Evolutionary conservation across 2,888 invertebrate genomes (phyloP).

Genomic region (Sicus ferrugineus): DNA sequence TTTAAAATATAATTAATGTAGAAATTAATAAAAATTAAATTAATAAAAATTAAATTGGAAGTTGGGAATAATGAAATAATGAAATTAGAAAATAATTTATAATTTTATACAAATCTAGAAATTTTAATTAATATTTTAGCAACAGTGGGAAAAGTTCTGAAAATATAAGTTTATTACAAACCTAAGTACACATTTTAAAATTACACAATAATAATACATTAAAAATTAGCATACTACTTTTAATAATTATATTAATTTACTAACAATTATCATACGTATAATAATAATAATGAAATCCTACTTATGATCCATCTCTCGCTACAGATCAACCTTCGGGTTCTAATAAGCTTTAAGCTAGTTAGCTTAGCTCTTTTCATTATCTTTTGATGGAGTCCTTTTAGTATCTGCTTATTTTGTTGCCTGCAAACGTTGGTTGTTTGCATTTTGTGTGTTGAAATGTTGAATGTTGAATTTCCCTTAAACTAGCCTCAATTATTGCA

Average conservation of each 20-base stretch:
- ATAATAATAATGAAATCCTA: conserved; percentile 15
- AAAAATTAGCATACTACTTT: background rate
- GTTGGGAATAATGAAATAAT: no score
- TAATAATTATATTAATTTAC: conserved; percentile 10
- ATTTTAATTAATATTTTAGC: no score
- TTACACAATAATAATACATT: background rate
- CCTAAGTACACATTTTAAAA: no score
- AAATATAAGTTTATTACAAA: no score
- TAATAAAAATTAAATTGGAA: background rate
- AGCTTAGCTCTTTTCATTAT: background rate
- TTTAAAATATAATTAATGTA: background rate
- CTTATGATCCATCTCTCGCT: no score
- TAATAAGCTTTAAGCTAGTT: background rate
- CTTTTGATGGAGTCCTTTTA: conserved; percentile 33
- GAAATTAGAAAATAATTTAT: no score
- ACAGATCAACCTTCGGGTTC: no score
- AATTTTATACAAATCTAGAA: no score
- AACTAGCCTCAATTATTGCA: conserved; percentile 23
- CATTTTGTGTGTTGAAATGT: background rate
- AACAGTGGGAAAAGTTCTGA: no score
- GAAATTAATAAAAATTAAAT: background rate
- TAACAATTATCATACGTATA: conserved; percentile 18
- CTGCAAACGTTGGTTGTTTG: background rate
- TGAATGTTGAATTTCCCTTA: conserved; percentile 2
- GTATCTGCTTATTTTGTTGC: no score